A percentile compares a stretch with the other conserved stretches of the same genome.
Evolutionary conservation across 2,113 vertebrate species (phyloP).

Genomic region (Mobula hypostoma): DNA sequence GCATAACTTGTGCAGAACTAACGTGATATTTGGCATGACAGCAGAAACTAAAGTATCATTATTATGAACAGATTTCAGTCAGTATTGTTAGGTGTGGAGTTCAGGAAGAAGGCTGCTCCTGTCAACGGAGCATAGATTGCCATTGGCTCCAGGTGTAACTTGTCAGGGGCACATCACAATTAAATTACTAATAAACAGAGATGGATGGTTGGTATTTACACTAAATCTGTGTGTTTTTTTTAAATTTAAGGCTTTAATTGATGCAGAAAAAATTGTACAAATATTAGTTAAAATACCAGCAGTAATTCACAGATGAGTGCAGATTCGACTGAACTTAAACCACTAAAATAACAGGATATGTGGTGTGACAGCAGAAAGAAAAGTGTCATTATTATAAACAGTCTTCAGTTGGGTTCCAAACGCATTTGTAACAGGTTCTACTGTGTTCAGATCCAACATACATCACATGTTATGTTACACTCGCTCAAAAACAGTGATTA

Average conservation of each 20-base stretch:
- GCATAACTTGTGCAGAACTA: neutral
- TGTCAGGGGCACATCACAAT: too few relatives aligned
- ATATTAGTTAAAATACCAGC: neutral
- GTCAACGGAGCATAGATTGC: neutral
- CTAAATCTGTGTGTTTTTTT: neutral
- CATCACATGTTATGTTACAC: neutral
- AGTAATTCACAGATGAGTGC: neutral
- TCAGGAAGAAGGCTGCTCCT: neutral
- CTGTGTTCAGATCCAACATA: conserved; percentile 2
- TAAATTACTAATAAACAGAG: neutral
- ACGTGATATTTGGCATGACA: neutral
- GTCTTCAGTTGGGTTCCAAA: conserved; percentile 24
- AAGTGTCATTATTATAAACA: conserved; percentile 19
- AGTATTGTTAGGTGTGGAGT: neutral
- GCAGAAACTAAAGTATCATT: neutral
- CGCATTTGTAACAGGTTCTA: conserved; percentile 31
- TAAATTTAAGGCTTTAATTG: neutral
- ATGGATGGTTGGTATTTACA: neutral
- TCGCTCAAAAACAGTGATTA: neutral
- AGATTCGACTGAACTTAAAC: neutral
- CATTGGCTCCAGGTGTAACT: neutral
- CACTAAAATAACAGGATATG: neutral
- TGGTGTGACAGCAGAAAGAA: conserved; percentile 13
- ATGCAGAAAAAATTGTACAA: neutral
- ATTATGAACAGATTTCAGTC: neutral